A percentile compares a stretch with the other conserved stretches of the same genome.
These are phyloP conservation scores for Atherinomorus stipes DNA, from an alignment of 2,113 vertebrate genomes.

Conservation along the genomic window DNA sequence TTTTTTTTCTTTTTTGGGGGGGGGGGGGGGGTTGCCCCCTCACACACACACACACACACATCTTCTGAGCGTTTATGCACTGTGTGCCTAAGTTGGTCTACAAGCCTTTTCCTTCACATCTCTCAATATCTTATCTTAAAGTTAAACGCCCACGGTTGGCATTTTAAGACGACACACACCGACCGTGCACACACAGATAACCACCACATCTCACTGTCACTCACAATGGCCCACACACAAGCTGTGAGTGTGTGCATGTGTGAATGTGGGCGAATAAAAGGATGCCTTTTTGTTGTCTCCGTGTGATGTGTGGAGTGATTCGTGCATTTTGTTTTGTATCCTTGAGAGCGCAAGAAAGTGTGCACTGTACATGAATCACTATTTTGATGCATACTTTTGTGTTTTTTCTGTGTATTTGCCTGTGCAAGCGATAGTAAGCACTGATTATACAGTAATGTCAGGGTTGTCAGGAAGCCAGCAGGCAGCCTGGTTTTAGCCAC, in stretches of 20 bases:
- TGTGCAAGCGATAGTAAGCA: constrained; percentile 61
- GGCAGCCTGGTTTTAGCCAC: constrained; percentile 75
- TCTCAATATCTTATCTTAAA: constrained; percentile 70
- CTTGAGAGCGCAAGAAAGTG: background rate
- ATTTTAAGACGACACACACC: constrained; percentile 68
- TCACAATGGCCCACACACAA: constrained; percentile 67
- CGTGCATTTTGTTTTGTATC: constrained; percentile 11
- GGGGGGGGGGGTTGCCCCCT: background rate
- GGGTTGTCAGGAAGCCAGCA: constrained; percentile 78
- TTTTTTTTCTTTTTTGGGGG: background rate
- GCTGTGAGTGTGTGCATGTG: constrained; percentile 47
- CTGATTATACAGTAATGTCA: constrained; percentile 75
- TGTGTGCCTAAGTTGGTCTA: constrained; percentile 53
- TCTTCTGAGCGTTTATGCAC: constrained; percentile 58
- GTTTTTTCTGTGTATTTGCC: constrained; percentile 28
- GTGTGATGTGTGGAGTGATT: constrained; percentile 4
- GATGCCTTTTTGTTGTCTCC: constrained; percentile 34
- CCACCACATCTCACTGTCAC: constrained; percentile 61
- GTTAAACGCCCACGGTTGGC: constrained; percentile 66
- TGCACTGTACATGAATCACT: background rate
- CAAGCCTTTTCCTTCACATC: constrained; percentile 60
- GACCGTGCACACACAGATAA: constrained; percentile 53
- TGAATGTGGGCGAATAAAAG: constrained; percentile 30
- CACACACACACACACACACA: constrained; percentile 22
- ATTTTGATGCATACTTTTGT: constrained; percentile 23